A percentile compares a stretch with the other conserved stretches of the same genome.
Evolutionary conservation across 2,113 vertebrate species (phyloP).

Genomic region (Syngnathus typhle): DNA sequence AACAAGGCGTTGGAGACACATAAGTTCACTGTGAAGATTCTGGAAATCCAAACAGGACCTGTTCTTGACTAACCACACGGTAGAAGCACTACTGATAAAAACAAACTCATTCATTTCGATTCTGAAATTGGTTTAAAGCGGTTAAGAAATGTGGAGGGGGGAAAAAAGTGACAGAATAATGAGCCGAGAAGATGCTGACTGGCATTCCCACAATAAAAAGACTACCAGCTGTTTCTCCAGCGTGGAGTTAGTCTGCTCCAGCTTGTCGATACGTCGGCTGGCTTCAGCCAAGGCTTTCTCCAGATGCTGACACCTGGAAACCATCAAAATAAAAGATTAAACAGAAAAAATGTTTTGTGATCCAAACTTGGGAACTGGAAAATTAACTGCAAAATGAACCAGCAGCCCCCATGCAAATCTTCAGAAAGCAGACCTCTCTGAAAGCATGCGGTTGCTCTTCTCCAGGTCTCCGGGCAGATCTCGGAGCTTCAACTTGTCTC

Average conservation of each 20-base stretch:
- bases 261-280: slow-evolving; percentile 68
- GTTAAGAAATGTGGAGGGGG: no score
- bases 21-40: background rate
- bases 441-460: slow-evolving; percentile 77
- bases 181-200: background rate
- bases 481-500: slow-evolving; percentile 78
- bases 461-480: slow-evolving; percentile 73
- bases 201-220: no score
- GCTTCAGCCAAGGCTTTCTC: slow-evolving; percentile 81
- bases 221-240: slow-evolving; percentile 83
- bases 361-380: no score
- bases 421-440: slow-evolving; percentile 71
- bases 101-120: background rate
- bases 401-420: no score
- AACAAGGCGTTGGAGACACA: background rate
- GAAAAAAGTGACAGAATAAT: background rate
- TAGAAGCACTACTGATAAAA: no score
- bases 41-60: no score
- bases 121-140: no score
- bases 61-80: no score
- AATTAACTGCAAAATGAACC: no score
- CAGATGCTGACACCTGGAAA: slow-evolving; percentile 79
- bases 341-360: no score
- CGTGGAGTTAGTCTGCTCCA: slow-evolving; percentile 80
- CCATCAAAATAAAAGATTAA: background rate